Conservation (phyloP, 2,113 vertebrate species). For the Pangasianodon gigas region DNA sequence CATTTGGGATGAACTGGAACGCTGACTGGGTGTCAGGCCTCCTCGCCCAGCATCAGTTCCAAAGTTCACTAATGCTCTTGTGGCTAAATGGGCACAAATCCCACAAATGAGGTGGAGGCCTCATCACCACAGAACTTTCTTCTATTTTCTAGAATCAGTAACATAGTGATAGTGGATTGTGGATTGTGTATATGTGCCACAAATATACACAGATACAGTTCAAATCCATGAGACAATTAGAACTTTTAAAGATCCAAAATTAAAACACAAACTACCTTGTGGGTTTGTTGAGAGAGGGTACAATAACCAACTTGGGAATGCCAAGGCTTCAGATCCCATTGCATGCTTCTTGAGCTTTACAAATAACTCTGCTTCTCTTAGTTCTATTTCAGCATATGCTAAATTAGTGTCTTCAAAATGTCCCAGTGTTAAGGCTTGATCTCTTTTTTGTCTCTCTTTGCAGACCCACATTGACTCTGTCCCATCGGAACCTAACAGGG, state of each 20-base stretch:
- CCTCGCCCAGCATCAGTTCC: too few species aligned
- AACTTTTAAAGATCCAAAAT: neutral
- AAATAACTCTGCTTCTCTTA: neutral
- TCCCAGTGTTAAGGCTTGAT: neutral
- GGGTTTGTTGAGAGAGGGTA: neutral
- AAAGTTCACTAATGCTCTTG: too few species aligned
- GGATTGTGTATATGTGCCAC: too few species aligned
- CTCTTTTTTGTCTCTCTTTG: neutral
- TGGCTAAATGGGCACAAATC: too few species aligned
- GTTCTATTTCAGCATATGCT: neutral
- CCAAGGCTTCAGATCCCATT: neutral
- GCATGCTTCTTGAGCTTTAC: neutral
- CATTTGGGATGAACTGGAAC: too few species aligned
- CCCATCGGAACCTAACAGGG: conserved; percentile 94
- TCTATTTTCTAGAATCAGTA: neutral
- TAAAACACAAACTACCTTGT: neutral
- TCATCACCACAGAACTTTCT: neutral
- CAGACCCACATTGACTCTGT: conserved; percentile 94
- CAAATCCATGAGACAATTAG: too few species aligned
- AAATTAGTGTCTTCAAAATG: neutral
- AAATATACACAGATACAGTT: too few species aligned
- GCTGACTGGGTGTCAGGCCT: too few species aligned
- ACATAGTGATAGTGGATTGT: neutral
- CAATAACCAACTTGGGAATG: neutral
- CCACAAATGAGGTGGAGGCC: too few species aligned